Evolutionary conservation across 2,797 vertebrate genomes (phyloP).

Genomic region (Pseudotriccus pelzelni): DNA sequence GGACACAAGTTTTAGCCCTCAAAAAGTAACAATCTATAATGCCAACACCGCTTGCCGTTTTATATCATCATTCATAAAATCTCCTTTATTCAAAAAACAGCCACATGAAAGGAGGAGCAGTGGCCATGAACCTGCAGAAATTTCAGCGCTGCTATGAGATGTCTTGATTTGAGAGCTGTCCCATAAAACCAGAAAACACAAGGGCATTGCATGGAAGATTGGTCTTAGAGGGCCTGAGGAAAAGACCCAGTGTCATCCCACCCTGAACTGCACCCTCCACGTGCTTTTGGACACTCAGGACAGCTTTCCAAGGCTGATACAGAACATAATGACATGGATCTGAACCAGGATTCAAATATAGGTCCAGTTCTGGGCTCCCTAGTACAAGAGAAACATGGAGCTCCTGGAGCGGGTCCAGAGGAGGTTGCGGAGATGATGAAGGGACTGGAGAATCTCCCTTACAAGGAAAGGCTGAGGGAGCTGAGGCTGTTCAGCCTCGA

Average conservation of each 20-base stretch:
- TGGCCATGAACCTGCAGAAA: background rate
- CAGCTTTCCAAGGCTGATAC: background rate
- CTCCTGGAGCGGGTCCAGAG: background rate
- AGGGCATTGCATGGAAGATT: background rate
- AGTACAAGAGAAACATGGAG: background rate
- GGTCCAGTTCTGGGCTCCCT: background rate
- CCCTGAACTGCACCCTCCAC: background rate
- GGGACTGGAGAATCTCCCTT: background rate
- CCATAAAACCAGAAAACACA: background rate
- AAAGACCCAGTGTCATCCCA: background rate
- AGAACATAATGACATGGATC: background rate
- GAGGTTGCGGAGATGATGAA: background rate
- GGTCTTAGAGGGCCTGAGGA: background rate
- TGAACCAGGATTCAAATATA: background rate
- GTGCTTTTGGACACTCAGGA: background rate
- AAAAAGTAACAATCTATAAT: background rate
- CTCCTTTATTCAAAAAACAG: background rate
- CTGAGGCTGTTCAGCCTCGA: background rate
- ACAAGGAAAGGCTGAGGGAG: background rate
- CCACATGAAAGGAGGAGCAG: background rate
- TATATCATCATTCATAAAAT: background rate
- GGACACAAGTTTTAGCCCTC: background rate
- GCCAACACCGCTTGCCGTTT: background rate
- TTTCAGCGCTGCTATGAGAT: background rate
- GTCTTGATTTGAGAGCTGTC: background rate